Percentiles rank a stretch among this genome's conserved stretches.
Evolutionary conservation across 2,113 vertebrate species (phyloP).

Genomic region (Dinomys branickii): DNA sequence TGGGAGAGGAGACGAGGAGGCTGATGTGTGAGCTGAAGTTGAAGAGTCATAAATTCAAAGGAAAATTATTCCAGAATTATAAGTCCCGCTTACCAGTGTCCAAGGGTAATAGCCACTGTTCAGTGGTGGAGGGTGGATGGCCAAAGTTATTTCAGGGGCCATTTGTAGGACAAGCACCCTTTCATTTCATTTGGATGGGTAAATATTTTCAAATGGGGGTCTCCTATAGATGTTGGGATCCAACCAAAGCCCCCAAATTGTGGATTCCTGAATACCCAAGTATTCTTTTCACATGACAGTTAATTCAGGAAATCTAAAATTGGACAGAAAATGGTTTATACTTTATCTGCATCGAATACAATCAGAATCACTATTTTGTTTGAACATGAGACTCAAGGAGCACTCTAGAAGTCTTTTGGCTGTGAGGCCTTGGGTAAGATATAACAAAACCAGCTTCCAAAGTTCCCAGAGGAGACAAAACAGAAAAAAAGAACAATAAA

Average conservation of each 20-base stretch:
- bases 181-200: constrained; percentile 72
- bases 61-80: constrained; percentile 77
- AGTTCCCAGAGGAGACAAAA: constrained; percentile 21
- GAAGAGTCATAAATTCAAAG: constrained; percentile 76
- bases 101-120: constrained; percentile 76
- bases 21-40: constrained; percentile 71
- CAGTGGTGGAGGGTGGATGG: constrained; percentile 45
- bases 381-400: constrained; percentile 37
- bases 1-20: constrained; percentile 70
- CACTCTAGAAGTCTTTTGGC: constrained; percentile 55
- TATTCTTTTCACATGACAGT: constrained; percentile 39
- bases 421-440: neutral
- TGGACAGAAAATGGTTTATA: constrained; percentile 23
- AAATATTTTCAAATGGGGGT: constrained; percentile 76
- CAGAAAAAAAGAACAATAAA: neutral
- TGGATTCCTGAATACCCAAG: constrained; percentile 26
- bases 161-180: constrained; percentile 74
- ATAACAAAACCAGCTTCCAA: constrained; percentile 38
- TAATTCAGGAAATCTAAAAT: constrained; percentile 60
- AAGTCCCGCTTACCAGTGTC: constrained; percentile 65
- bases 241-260: constrained; percentile 65
- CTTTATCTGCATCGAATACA: constrained; percentile 57
- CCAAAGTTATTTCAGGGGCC: constrained; percentile 73
- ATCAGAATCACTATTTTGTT: constrained; percentile 37
- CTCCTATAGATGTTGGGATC: constrained; percentile 59